These are phyloP conservation scores for Solea solea DNA, from an alignment of 2,113 vertebrate species.

Conservation along the genomic window DNA sequence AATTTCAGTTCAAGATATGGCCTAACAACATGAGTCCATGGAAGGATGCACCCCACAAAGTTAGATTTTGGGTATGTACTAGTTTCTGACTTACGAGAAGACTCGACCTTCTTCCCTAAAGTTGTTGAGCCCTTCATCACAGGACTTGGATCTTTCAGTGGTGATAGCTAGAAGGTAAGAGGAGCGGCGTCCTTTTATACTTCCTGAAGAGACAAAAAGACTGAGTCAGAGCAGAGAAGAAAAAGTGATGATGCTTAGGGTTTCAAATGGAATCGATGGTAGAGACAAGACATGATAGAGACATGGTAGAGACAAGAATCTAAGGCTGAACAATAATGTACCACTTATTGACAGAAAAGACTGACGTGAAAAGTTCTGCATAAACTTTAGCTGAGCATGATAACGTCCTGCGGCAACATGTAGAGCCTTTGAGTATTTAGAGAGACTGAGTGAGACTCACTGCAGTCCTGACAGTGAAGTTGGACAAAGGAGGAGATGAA, in stretches of 20 bases:
- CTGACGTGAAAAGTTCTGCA: neutral
- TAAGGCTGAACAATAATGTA: neutral
- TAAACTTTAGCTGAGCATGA: neutral
- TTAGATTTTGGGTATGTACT: no score
- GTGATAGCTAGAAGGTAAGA: slow-evolving; percentile 95
- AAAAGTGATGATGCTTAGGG: neutral
- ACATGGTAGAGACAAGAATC: slow-evolving; percentile 3
- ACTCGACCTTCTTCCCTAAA: slow-evolving; percentile 90
- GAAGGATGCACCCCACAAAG: no score
- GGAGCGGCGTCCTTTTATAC: slow-evolving; percentile 90
- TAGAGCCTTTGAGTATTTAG: slow-evolving; percentile 4
- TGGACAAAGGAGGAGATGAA: slow-evolving; percentile 84
- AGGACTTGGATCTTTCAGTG: slow-evolving; percentile 95
- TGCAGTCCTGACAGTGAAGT: slow-evolving; percentile 89
- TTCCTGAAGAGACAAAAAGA: slow-evolving; percentile 80
- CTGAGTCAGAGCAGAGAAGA: neutral
- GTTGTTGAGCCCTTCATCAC: slow-evolving; percentile 92
- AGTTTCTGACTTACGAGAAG: slow-evolving; percentile 77
- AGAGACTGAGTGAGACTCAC: slow-evolving; percentile 81
- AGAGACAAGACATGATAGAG: slow-evolving; percentile 1
- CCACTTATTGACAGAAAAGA: slow-evolving; percentile 1
- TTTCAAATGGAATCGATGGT: neutral
- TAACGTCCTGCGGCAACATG: neutral
- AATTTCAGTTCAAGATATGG: no score
- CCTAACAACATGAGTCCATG: no score